Evolutionary conservation across 1,140 invertebrate species (phyloP), one percentile per base, ranked within the genome.

Genomic region (Apis laboriosa): DNA sequence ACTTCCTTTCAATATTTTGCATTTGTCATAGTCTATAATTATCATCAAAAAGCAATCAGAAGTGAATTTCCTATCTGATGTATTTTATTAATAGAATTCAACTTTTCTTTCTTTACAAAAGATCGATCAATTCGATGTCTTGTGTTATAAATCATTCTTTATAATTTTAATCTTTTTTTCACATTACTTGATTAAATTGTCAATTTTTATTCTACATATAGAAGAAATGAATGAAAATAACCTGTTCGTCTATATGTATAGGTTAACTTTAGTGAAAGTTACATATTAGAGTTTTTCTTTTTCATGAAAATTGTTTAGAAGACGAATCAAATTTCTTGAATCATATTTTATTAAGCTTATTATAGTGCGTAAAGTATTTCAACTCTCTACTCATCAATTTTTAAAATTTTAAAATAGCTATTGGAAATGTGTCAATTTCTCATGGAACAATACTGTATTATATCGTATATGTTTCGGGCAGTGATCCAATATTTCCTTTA

Each of bases 401-500:
- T 49, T 49, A 17, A 49, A 15, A 21, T 60, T 60, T n/a, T 9
- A 12, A 34, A 21, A 8, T 17, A 55, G 19, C 24, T 77, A 77
- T 77, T 77, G 61, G 51, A 63, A 77, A 77, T 34, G 51, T 53
- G 75, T 66, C 63, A 49, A 13, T 12, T 61, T 61, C 4, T 74
- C 12, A 4, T 12, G 5, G 19, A 34, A 73, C 53, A 73, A 43
- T 53, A 24, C 5, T 43, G 34, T 43, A 43, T 43, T 43, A 0
- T 43, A 7, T 7, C 55, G 19, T 56, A 72, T 53, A 56, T 43
- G 19, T 19, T n/a, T 60, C 49, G 72, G 56, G 56, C 56, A 74
- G 11, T 17, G 58, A 5, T 74, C 72, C 72, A 70, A 58, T 15
- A 43, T 60, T 67, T 77, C 72, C 4, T 74, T 74, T 34, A 15